Evolutionary conservation across 1,140 invertebrate genomes (phyloP).

Genomic region (Listronotus bonariensis): DNA sequence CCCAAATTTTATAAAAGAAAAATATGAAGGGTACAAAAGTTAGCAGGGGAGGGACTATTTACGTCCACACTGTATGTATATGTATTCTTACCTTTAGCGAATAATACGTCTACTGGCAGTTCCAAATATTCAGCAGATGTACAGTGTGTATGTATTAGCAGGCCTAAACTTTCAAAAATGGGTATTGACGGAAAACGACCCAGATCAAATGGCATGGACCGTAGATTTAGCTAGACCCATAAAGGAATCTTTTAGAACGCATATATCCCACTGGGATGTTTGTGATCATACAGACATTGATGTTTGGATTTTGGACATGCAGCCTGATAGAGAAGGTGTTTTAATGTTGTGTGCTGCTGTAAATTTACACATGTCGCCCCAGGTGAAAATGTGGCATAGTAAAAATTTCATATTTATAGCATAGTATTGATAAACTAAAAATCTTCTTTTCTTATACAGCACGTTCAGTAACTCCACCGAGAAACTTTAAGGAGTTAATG

Average conservation of each 20-base stretch:
- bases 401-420: no score
- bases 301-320: constrained; percentile 72
- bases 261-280: constrained; percentile 64
- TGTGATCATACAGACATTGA: constrained; percentile 54
- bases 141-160: constrained; percentile 68
- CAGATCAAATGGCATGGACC: constrained; percentile 68
- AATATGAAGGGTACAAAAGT: no score
- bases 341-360: constrained; percentile 75
- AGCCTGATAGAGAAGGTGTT: constrained; percentile 67
- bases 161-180: constrained; percentile 73
- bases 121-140: constrained; percentile 55
- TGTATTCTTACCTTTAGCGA: constrained; percentile 58
- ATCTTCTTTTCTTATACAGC: no score
- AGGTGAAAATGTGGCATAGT: constrained; percentile 42
- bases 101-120: constrained; percentile 63
- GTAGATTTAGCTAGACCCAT: constrained; percentile 67
- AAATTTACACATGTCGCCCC: constrained; percentile 65
- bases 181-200: constrained; percentile 58
- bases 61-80: constrained; percentile 3
- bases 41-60: no score
- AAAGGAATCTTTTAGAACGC: constrained; percentile 65
- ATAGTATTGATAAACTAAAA: no score
- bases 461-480: no score
- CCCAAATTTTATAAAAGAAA: background rate
- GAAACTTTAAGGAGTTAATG: no score